These are phyloP conservation scores for Trogon surrucura DNA, from an alignment of 2,113 vertebrate species.

Conservation along the genomic window DNA sequence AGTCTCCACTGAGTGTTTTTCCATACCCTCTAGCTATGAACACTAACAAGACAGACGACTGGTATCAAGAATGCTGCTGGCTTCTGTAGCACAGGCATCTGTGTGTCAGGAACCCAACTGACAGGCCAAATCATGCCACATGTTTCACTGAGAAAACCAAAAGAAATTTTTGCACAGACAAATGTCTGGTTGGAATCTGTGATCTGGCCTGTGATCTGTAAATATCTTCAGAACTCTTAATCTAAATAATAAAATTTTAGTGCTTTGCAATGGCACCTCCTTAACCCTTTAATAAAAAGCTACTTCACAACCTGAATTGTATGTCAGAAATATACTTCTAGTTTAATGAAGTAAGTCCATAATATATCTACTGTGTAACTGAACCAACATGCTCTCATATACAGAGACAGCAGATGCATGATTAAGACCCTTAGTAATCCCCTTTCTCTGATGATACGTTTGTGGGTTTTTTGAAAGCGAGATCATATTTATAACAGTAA, in stretches of 20 bases:
- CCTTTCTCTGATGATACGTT: neutral
- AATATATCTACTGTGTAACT: neutral
- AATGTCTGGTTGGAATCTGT: neutral
- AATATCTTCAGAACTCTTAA: neutral
- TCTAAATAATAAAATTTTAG: neutral
- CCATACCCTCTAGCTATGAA: neutral
- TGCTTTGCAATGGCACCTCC: conserved; percentile 20
- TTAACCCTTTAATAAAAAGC: conserved; percentile 60
- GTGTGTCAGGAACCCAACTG: neutral
- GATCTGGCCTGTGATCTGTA: neutral
- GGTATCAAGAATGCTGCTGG: neutral
- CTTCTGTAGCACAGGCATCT: neutral
- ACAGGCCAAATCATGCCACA: neutral
- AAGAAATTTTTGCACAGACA: neutral
- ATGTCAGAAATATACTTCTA: conserved; percentile 37
- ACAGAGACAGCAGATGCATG: neutral
- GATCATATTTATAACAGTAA: neutral
- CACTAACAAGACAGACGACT: neutral
- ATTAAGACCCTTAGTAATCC: conserved; percentile 11
- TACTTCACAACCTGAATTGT: conserved; percentile 10
- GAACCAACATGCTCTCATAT: conserved; percentile 29
- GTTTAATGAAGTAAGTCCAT: conserved; percentile 24
- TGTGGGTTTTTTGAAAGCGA: conserved; percentile 39
- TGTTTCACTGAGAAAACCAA: neutral
- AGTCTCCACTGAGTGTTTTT: neutral